Evolutionary conservation across 1,140 invertebrate species (phyloP).

Genomic region (Dysdera silvatica): DNA sequence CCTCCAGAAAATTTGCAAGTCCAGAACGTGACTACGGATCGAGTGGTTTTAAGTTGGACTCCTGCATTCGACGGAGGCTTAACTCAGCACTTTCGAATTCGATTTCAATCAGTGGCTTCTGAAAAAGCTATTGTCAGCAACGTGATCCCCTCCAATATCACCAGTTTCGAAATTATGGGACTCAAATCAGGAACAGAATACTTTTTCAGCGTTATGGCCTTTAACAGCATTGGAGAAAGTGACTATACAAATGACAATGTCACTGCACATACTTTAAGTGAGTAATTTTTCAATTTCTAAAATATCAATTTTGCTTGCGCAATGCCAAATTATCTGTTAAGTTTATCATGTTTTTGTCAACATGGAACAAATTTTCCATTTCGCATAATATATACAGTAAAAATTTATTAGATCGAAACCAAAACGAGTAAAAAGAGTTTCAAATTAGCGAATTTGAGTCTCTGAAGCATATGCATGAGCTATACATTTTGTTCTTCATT

Average conservation of each 20-base stretch:
- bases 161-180: slow-evolving; percentile 58
- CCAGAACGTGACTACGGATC: slow-evolving; percentile 76
- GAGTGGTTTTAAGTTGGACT: slow-evolving; percentile 72
- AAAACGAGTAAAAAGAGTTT: too few species aligned
- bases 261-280: slow-evolving; percentile 66
- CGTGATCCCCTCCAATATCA: slow-evolving; percentile 62
- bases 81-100: slow-evolving; percentile 68
- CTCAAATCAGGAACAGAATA: slow-evolving; percentile 75
- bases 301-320: too few species aligned
- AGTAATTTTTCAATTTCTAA: slow-evolving; percentile 46
- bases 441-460: too few species aligned
- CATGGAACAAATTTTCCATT: too few species aligned
- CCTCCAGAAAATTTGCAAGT: slow-evolving; percentile 62
- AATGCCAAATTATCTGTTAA: too few species aligned
- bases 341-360: too few species aligned
- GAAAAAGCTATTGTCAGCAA: slow-evolving; percentile 52
- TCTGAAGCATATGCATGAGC: too few species aligned
- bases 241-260: slow-evolving; percentile 69
- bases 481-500: too few species aligned
- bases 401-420: too few species aligned
- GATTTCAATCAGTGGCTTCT: slow-evolving; percentile 50
- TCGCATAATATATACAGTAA: too few species aligned
- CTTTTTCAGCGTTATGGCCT: slow-evolving; percentile 75
- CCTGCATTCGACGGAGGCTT: slow-evolving; percentile 91
- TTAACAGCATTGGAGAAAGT: slow-evolving; percentile 75